Evolutionary conservation across 2,888 invertebrate genomes (phyloP), one percentile per base, ranked within the genome.

Genomic region (Stenotaenia linearis): DNA sequence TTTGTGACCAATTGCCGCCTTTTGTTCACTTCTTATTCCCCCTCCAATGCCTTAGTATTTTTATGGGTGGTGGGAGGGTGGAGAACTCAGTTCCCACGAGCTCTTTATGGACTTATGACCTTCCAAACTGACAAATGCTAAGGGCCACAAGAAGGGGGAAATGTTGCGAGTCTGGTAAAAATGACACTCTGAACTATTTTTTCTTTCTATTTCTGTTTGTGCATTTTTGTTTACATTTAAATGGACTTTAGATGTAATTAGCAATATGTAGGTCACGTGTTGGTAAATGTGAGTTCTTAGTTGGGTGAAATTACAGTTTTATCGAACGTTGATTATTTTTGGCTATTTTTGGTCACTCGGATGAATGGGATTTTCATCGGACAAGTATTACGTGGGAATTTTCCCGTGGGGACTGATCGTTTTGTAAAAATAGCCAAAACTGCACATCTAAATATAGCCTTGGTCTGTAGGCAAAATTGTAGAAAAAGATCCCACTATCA

Each of bases 61-160:
- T 56, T 56, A 56, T 56, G 56, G 40, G 56, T 56, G 56, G 56
- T 56, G 56, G 56, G 56, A 56, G 56, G 56, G 56, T 23, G 56
- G 56, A 10, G 56, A 56, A 18, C 21, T 23, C 5, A 56, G 56
- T 56, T 56, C 56, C 56, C 56, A 56, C 56, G 56, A 56, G 56
- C 56, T 56, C 56, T 56, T 56, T 56, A 56, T 56, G 56, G 56
- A 56, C 56, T 56, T 56, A 56, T 56, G 56, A 56, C 56, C 56
- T 56, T 56, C 56, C 56, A 56, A 21, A 56, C 56, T 56, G 56
- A 56, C 56, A 56, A 56, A 56, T 56, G 56, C 56, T 18, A 56
- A 56, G 56, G 56, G 56, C 56, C 21, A 56, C 40, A 23, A 45
- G 56, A 56, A 56, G 56, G 56, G 56, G 56, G 21, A 56, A 56